phyloP scores from a whole-genome alignment of 2,113 vertebrate genomes.

The Benitochromis conjunctus region DNA sequence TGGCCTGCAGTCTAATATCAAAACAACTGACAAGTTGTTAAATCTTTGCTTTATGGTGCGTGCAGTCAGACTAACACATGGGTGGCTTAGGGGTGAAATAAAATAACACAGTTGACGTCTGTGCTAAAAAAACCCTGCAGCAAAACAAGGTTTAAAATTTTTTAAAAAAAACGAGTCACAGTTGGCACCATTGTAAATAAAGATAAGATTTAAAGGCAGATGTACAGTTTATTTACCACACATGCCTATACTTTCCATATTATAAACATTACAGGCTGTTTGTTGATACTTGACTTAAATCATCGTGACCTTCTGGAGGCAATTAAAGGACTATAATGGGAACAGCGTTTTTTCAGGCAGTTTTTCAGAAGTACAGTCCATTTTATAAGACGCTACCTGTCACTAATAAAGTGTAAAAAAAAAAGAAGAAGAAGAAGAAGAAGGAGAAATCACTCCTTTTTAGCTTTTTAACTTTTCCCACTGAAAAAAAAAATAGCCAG shows the following conservation, averaged over 20 bases:
- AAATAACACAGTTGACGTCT: not conserved
- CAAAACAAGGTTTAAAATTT: not conserved
- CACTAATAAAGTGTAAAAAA: not conserved
- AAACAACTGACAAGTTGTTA: conserved; percentile 39
- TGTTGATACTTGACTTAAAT: not conserved
- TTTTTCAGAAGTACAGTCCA: not conserved
- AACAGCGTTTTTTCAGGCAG: not conserved
- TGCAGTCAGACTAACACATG: not conserved
- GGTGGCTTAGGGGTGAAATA: not conserved
- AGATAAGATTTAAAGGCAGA: not conserved
- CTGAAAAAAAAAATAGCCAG: not conserved
- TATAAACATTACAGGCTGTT: not conserved
- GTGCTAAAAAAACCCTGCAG: not conserved
- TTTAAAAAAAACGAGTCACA: too few species aligned
- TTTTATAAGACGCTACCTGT: conserved; percentile 7
- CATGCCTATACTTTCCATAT: not conserved
- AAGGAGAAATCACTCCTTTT: not conserved
- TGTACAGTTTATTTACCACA: not conserved
- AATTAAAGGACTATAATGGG: not conserved
- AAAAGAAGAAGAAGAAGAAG: not conserved
- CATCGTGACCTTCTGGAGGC: conserved; percentile 1
- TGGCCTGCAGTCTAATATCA: conserved; percentile 24
- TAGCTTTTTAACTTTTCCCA: not conserved
- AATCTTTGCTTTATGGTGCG: not conserved
- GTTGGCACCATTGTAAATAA: not conserved